Base-by-base conservation (phyloP, 1,140 invertebrate genomes). In the Chironomus tepperi region DNA sequence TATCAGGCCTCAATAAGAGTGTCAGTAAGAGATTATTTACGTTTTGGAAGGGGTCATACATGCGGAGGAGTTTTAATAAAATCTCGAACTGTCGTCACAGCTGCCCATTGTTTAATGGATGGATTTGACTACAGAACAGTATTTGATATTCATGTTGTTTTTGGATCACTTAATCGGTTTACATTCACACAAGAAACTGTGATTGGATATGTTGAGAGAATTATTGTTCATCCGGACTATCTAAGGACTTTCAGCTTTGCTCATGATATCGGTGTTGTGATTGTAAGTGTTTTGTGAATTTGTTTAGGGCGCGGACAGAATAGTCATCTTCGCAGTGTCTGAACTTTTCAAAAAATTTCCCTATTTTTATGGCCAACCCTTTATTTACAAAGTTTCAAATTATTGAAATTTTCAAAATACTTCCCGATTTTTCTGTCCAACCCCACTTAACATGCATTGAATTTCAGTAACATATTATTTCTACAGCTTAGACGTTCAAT, bases 1-100 rank as follows among this genome's bases (percentile, higher is more conserved):
- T 70, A 70, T 70, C 65, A 70, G 18, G 65, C 65, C 2, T 70
- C 65, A 16, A 70, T 70, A 19, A 18, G 65, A 19, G 65, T 70
- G 2, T 18, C 65, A 18, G 10, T 70, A 5, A 70, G 65, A 70
- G 65, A 70, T 70, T 70, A 19, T 70, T 18, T 70, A 9, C 16
- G 16, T 18, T 70, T 70, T 70, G 65, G 65, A 0, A 15, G 65
- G 2, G 65, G 65, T 7, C 65, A 70, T 21, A 70, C 65, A 19
- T 70, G 65, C 18, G 65, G 65, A 8, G 65, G 65, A 18, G 65
- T 70, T 16, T 70, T 70, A 18, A 70, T 70, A 70, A 18, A 9
- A 10, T 8, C 5, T 18, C 16, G 19, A 19, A 70, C 65, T 70
- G 65, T 70, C 18, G 18, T 18, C n/a, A 70, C 65, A 19, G 65